These are phyloP conservation scores for Sarcophaga variegata DNA, from an alignment of 2,888 invertebrate species.

Conservation along the genomic window DNA sequence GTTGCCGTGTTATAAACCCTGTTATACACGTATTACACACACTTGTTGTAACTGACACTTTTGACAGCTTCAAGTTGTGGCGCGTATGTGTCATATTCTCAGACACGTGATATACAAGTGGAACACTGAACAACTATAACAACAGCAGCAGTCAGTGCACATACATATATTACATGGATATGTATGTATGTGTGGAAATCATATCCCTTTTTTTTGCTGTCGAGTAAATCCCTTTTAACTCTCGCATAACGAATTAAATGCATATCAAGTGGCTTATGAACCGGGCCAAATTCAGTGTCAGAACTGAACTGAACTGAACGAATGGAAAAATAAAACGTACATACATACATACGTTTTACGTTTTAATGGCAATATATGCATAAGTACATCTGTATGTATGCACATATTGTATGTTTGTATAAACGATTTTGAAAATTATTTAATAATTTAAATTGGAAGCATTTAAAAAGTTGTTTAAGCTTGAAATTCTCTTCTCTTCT, in stretches of 20 bases:
- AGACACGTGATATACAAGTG: conserved; percentile 57
- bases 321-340: conserved; percentile 1
- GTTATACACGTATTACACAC: conserved; percentile 50
- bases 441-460: conserved; percentile 28
- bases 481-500: background rate
- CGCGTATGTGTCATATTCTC: conserved; percentile 60
- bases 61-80: conserved; percentile 68
- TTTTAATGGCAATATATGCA: background rate
- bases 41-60: conserved; percentile 69
- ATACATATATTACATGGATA: background rate
- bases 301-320: background rate
- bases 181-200: background rate
- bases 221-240: conserved; percentile 20
- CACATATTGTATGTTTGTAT: background rate
- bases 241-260: conserved; percentile 50
- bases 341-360: background rate
- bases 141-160: conserved; percentile 1
- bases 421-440: background rate
- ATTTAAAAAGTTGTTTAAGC: conserved; percentile 45
- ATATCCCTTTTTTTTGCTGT: background rate
- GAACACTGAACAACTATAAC: background rate
- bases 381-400: too few relatives aligned
- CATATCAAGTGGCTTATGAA: conserved; percentile 54
- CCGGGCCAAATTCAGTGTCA: conserved; percentile 5
- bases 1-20: conserved; percentile 1